Evolutionary conservation across 2,888 invertebrate genomes (phyloP), one percentile per base, ranked within the genome.

Genomic region (Galerucella calmariensis): DNA sequence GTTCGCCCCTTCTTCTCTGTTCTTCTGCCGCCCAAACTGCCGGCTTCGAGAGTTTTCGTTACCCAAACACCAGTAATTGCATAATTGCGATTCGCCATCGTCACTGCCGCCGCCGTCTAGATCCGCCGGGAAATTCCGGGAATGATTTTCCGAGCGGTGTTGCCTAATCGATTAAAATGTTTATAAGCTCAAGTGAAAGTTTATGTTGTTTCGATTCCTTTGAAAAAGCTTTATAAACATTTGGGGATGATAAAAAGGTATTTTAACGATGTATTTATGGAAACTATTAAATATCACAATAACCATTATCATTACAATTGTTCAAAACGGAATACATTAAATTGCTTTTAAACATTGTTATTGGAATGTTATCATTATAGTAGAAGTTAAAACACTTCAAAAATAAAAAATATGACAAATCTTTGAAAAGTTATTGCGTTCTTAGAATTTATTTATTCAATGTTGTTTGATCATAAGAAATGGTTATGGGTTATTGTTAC

Each of bases 1-100:
- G 72, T 56, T 48, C 67, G 72, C 56, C 73, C 69, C 67, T 56
- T 61, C 69, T 66, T 46, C 44, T 65, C 67, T 59, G 72, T 69
- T 56, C 56, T 56, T 56, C 56, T 56, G 65, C 73, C 73, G 56
- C 59, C 71, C 74, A 56, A 59, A 58, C 62, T 53, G 20, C 63
- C 69, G 44, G 70, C 75, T 77, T 76, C 75, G 77, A 81, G 82
- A 83, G 82, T 84, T 83, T 82, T 82, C 80, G 81, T 82, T 83
- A 80, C 80, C 79, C 79, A 80, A 82, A 81, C 79, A 79, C 77
- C 79, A 69, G 80, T 82, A 83, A 82, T 83, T 83, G 79, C 79
- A 80, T 81, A 80, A 79, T 79, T 79, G 78, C 74, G 74, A 74
- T 72, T 71, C 69, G 67, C 72, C 75, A 72, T 69, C 66, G 75